Percentiles rank a stretch among this genome's conserved stretches.
Evolutionary conservation across 2,113 vertebrate species (phyloP).

Genomic region (Anoura caudifer): DNA sequence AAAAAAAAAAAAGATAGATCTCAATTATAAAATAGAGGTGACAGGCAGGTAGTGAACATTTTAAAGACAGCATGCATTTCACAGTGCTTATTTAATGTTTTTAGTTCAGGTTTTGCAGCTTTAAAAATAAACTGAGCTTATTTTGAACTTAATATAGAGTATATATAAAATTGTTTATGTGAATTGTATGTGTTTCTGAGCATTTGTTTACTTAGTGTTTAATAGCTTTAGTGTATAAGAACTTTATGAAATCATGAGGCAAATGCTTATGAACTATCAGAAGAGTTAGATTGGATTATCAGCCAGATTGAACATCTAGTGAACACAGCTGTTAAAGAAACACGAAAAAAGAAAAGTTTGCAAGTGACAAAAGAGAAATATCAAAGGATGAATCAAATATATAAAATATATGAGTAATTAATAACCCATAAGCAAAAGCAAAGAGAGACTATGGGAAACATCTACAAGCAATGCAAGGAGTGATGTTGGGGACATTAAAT

Average conservation of each 20-base stretch:
- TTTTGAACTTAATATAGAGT: background rate
- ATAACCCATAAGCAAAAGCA: background rate
- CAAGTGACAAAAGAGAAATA: background rate
- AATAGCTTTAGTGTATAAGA: background rate
- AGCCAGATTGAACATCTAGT: background rate
- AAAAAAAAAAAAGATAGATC: background rate
- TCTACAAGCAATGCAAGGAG: background rate
- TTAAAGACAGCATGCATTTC: background rate
- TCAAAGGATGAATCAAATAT: background rate
- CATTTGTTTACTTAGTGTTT: background rate
- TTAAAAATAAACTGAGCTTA: background rate
- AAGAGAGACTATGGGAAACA: background rate
- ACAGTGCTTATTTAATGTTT: background rate
- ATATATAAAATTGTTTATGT: background rate
- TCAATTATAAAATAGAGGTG: background rate
- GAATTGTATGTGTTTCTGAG: background rate
- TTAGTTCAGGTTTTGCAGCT: background rate
- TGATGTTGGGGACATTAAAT: background rate
- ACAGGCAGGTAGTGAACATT: background rate
- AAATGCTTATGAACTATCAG: background rate
- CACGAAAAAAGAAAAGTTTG: background rate
- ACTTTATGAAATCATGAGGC: background rate
- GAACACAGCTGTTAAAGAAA: background rate
- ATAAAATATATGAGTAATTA: background rate
- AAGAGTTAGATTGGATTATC: background rate